Conservation (phyloP, 2,797 vertebrate species). For the Delichon dasypus region DNA sequence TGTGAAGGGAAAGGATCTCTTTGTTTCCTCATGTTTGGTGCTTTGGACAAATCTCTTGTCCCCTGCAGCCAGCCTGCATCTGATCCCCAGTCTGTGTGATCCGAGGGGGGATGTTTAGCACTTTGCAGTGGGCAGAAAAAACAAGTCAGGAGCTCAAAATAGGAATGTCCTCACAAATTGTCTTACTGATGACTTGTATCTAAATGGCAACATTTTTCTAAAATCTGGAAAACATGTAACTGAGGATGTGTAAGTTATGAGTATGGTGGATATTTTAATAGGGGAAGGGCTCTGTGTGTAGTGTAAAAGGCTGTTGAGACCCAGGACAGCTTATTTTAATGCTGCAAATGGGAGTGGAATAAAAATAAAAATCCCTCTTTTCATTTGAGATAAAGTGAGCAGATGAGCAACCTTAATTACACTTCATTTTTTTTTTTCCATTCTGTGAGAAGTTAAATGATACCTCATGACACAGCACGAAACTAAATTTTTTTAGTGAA, state of each 20-base stretch:
- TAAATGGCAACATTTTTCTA: neutral
- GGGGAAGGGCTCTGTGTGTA: neutral
- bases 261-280: neutral
- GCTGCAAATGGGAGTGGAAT: neutral
- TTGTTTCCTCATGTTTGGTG: neutral
- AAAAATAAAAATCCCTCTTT: neutral
- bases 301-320: neutral
- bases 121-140: neutral
- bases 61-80: neutral
- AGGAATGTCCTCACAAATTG: neutral
- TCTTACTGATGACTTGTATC: neutral
- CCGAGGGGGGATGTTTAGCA: rapidly evolving
- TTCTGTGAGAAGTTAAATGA: neutral
- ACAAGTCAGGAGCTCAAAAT: neutral
- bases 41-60: neutral
- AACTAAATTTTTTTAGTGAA: neutral
- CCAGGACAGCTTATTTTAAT: neutral
- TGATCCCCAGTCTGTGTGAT: neutral
- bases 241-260: neutral
- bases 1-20: neutral
- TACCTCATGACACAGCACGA: neutral
- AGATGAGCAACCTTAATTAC: neutral
- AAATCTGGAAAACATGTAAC: neutral
- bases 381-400: neutral
- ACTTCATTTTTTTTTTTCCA: neutral